These are phyloP conservation scores for Psephotus haematonotus DNA, from an alignment of 2,113 vertebrate genomes.

Conservation along the genomic window DNA sequence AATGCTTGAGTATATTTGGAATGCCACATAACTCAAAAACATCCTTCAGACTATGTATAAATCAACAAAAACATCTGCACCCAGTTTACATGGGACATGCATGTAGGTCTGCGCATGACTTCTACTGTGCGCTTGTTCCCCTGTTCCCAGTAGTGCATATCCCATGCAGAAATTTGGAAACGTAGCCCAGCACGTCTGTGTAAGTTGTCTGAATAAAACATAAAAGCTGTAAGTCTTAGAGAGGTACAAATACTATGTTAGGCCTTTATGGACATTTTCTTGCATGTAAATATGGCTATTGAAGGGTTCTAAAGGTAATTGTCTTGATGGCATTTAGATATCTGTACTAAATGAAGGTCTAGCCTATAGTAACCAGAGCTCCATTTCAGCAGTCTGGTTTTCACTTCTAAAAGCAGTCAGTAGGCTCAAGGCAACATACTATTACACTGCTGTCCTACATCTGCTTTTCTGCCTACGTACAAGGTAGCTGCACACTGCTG, in stretches of 20 bases:
- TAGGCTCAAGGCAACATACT: slow-evolving; percentile 51
- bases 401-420: slow-evolving; percentile 18
- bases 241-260: slow-evolving; percentile 52
- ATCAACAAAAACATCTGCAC: not conserved
- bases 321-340: slow-evolving; percentile 12
- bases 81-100: not conserved
- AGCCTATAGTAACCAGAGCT: not conserved
- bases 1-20: not conserved
- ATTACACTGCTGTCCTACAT: slow-evolving; percentile 27
- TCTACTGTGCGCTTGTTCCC: not conserved
- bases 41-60: not conserved
- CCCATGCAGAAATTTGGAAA: slow-evolving; percentile 46
- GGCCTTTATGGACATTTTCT: slow-evolving; percentile 50
- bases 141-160: not conserved
- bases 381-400: slow-evolving; percentile 39
- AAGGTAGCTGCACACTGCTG: not conserved
- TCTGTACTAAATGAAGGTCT: slow-evolving; percentile 14
- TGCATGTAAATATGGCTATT: slow-evolving; percentile 55
- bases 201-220: slow-evolving; percentile 36
- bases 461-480: slow-evolving; percentile 26
- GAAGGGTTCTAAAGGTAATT: slow-evolving; percentile 59
- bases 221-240: slow-evolving; percentile 52
- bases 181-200: slow-evolving; percentile 22
- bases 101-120: not conserved
- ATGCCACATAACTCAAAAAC: not conserved